Conservation (phyloP, 2,113 vertebrate genomes). For the Puffinus mauretanicus region DNA sequence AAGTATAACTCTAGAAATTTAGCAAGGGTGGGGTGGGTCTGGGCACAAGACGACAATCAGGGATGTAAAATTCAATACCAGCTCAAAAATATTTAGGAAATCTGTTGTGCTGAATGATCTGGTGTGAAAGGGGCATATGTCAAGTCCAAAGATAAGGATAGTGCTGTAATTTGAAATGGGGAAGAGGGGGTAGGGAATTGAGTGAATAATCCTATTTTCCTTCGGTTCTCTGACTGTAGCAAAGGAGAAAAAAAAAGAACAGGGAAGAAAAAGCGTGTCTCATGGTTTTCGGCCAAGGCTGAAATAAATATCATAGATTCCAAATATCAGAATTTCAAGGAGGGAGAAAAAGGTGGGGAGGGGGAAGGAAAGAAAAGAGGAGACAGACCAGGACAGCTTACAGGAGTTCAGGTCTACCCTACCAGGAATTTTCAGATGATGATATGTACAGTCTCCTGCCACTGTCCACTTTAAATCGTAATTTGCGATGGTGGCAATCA, state of each 20-base stretch:
- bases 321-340: not conserved
- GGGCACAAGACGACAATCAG: not conserved
- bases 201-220: not conserved
- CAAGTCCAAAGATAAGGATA: not conserved
- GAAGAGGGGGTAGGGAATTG: not conserved
- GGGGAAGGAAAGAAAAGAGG: not conserved
- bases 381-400: not conserved
- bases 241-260: not conserved
- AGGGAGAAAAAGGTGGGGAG: not conserved
- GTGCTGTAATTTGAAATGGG: not conserved
- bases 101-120: not conserved
- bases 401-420: not conserved
- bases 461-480: not conserved
- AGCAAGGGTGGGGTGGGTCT: not conserved
- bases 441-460: not conserved
- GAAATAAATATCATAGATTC: not conserved
- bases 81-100: not conserved
- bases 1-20: not conserved
- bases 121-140: not conserved
- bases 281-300: not conserved
- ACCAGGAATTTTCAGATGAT: not conserved
- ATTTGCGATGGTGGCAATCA: not conserved
- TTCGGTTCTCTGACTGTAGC: not conserved
- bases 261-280: not conserved
- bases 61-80: not conserved